Base-by-base conservation (phyloP, 2,113 vertebrate genomes). In the Corythoichthys haematopterus region DNA sequence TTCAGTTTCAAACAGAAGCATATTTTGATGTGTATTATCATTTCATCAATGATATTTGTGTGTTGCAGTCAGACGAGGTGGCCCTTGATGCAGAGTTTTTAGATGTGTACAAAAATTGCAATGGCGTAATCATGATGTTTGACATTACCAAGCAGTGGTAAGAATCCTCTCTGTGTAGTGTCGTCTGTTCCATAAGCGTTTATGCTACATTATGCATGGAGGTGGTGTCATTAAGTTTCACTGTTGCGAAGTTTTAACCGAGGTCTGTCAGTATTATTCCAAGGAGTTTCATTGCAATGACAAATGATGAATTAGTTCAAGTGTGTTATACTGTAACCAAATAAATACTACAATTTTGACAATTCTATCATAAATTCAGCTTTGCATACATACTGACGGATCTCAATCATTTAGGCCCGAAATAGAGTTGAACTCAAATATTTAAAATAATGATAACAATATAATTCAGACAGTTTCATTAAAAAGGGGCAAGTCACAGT, bases 81-180 rank as follows among this genome's bases (percentile, higher is more conserved):
- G 97, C 97, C 52, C 89, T 99, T 84, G 97, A 99, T 56, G 97
- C 97, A 0, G 95, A 99, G 88, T 99, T 98, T 85, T 87, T 99
- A 69, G 97, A 99, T 1, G 97, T 99, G 33, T 99, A 99, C 87
- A 98, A 99, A 84, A 98, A 97, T 86, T 99, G 97, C 78, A 97
- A 95, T 0, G 97, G 97, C 0, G 93, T 99, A 20, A 96, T 99
- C 88, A 94, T 99, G 96, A 97, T 99, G 95, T 99, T 98, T 65
- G 97, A 99, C 87, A 98, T 99, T 76, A 99, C 97, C 82, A 99
- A 98, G 75, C 97, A 99, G 84, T 99, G 97, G 97, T 98, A 81
- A 90, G 94, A 75, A 28, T 28, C 7, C 0, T 63, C n/a, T 37
- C 57, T 71, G 15, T 67, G 51, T 50, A 6, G 48, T 3, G 1